phyloP scores from a whole-genome alignment of 2,113 vertebrate species.

The Petroica traversi region DNA sequence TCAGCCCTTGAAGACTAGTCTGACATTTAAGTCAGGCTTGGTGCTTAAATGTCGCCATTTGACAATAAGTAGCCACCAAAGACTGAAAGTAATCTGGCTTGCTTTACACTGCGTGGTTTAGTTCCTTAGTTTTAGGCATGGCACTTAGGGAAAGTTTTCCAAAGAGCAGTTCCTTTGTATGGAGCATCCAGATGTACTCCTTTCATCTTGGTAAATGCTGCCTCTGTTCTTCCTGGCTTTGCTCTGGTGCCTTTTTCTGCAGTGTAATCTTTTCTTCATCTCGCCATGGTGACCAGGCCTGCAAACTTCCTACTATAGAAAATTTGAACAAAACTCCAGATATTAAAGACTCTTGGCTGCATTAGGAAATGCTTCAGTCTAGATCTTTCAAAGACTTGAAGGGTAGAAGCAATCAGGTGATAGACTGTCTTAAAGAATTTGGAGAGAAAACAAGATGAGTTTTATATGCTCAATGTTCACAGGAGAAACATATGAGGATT shows the following conservation, averaged over 20 bases:
- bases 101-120: neutral
- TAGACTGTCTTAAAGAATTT: neutral
- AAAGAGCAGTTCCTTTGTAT: neutral
- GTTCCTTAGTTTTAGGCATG: neutral
- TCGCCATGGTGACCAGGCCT: conserved; percentile 29
- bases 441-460: neutral
- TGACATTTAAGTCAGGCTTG: conserved; percentile 38
- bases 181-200: neutral
- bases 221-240: neutral
- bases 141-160: neutral
- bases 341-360: neutral
- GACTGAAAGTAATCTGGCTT: neutral
- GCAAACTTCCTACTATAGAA: conserved; percentile 25
- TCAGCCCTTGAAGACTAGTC: conserved; percentile 9
- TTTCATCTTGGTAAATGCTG: neutral
- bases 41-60: conserved; percentile 37
- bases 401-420: neutral
- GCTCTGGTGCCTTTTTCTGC: conserved; percentile 1
- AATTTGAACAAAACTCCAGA: neutral
- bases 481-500: neutral
- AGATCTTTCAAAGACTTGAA: neutral
- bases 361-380: neutral
- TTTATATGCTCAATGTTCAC: neutral
- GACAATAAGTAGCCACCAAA: conserved; percentile 4
- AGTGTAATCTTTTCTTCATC: neutral